These are phyloP conservation scores for Agrilus planipennis DNA, from an alignment of 1,140 invertebrate genomes.

Conservation along the genomic window DNA sequence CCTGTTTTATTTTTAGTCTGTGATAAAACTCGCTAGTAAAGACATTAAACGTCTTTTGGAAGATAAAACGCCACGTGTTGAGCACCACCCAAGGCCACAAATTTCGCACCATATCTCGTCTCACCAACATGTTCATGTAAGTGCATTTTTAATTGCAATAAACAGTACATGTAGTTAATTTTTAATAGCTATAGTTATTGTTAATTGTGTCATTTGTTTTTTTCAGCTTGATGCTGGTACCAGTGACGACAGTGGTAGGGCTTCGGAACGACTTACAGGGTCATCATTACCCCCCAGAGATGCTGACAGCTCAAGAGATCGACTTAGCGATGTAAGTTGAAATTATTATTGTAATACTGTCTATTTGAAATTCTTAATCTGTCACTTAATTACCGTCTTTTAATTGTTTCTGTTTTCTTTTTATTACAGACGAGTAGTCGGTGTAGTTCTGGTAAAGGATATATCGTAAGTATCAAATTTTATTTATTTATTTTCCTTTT, in stretches of 20 bases:
- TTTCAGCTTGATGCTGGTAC: slow-evolving; percentile 52
- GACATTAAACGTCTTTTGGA: slow-evolving; percentile 29
- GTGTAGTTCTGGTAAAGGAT: slow-evolving; percentile 78
- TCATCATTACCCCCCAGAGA: slow-evolving; percentile 58
- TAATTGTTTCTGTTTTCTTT: neutral
- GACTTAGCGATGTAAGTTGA: slow-evolving; percentile 63
- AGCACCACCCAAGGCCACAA: slow-evolving; percentile 22
- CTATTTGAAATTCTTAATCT: no score
- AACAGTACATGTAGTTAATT: neutral
- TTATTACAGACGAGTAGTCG: slow-evolving; percentile 62
- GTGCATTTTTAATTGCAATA: no score
- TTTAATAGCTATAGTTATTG: neutral
- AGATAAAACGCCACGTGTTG: slow-evolving; percentile 24
- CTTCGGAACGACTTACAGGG: slow-evolving; percentile 60
- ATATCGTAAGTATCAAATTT: slow-evolving; percentile 59
- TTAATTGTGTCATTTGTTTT: slow-evolving; percentile 6
- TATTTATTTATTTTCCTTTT: neutral
- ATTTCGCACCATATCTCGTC: slow-evolving; percentile 32
- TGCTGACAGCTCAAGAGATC: slow-evolving; percentile 65
- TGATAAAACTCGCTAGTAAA: slow-evolving; percentile 29
- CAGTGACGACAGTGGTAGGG: slow-evolving; percentile 64
- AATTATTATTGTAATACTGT: no score
- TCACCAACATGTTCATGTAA: slow-evolving; percentile 33
- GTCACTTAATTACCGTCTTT: no score
- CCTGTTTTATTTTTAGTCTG: slow-evolving; percentile 26